Percentiles rank a stretch among this genome's conserved stretches.
Conservation (phyloP, 2,113 vertebrate species). For the Sander lucioperca region DNA sequence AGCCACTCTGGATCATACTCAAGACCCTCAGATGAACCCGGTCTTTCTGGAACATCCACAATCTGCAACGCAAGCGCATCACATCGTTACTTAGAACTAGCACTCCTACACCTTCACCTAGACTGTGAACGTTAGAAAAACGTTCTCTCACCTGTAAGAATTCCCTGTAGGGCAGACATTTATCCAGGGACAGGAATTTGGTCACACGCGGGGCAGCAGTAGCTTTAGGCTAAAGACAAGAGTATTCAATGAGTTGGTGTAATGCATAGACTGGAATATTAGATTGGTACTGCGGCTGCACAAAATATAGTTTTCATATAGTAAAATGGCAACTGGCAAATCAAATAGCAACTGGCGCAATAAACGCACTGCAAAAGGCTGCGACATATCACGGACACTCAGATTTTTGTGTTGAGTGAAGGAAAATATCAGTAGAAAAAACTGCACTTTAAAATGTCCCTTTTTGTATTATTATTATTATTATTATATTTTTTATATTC, state of each 20-base stretch:
- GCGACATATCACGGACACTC: too few relatives aligned
- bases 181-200: conserved; percentile 97
- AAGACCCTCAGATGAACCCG: conserved; percentile 86
- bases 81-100: background rate
- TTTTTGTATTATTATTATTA: too few relatives aligned
- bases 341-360: too few relatives aligned
- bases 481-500: too few relatives aligned
- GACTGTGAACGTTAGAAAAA: background rate
- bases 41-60: conserved; percentile 91
- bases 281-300: too few relatives aligned
- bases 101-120: too few relatives aligned
- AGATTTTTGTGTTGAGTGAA: too few relatives aligned
- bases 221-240: conserved; percentile 76
- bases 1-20: conserved; percentile 98
- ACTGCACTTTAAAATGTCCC: too few relatives aligned
- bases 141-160: conserved; percentile 92
- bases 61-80: conserved; percentile 67
- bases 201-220: conserved; percentile 89
- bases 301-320: too few relatives aligned
- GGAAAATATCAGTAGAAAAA: too few relatives aligned
- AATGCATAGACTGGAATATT: background rate
- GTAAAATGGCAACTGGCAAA: too few relatives aligned
- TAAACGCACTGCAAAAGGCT: too few relatives aligned
- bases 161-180: conserved; percentile 94
- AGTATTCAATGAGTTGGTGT: background rate